These are phyloP conservation scores for Lethenteron camtschaticum DNA, from an alignment of 2,113 vertebrate genomes.

Conservation along the genomic window DNA sequence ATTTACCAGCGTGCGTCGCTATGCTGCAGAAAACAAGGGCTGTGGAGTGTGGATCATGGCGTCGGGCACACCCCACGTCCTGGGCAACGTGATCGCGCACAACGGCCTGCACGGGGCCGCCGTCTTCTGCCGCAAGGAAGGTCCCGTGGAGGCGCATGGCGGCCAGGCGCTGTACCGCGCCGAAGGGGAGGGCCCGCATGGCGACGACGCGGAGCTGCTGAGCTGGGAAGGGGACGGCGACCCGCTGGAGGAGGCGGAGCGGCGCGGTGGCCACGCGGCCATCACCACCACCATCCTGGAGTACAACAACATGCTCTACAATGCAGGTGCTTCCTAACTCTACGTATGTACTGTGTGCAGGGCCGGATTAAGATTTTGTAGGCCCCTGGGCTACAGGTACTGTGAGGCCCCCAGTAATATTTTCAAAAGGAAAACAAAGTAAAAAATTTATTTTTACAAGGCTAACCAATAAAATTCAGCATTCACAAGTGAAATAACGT, in stretches of 20 bases:
- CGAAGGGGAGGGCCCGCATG: conserved; percentile 34
- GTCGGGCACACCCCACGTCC: conserved; percentile 53
- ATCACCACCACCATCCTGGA: conserved; percentile 47
- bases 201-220: conserved; percentile 44
- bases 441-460: too few relatives aligned
- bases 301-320: conserved; percentile 54
- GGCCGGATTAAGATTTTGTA: too few relatives aligned
- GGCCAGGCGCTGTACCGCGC: conserved; percentile 16
- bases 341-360: too few relatives aligned
- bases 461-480: too few relatives aligned
- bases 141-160: conserved; percentile 16
- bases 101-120: conserved; percentile 56
- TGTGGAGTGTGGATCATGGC: conserved; percentile 70
- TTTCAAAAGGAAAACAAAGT: too few relatives aligned
- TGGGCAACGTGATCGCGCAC: conserved; percentile 47
- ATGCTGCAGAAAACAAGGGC: conserved; percentile 40
- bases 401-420: too few relatives aligned
- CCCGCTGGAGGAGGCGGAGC: conserved; percentile 34
- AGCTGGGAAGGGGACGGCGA: conserved; percentile 50
- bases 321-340: conserved; percentile 25
- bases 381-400: too few relatives aligned
- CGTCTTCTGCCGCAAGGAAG: conserved; percentile 51
- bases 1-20: too few relatives aligned
- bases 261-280: conserved; percentile 23
- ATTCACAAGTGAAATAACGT: too few relatives aligned